Evolutionary conservation across 2,113 vertebrate genomes (phyloP).

Genomic region (Chunga burmeisteri): DNA sequence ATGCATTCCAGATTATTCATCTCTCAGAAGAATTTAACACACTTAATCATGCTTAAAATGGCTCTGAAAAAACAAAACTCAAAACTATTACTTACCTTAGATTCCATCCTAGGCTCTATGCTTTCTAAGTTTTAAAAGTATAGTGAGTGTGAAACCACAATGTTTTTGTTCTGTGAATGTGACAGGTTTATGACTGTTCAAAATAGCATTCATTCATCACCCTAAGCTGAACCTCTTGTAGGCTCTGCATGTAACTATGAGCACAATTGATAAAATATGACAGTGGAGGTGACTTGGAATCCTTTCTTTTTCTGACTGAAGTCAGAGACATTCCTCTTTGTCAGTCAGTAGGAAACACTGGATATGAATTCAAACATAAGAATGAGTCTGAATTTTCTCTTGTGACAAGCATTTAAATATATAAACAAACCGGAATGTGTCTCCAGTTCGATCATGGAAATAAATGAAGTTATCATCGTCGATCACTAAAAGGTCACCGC

Average conservation of each 20-base stretch:
- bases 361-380: not conserved
- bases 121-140: not conserved
- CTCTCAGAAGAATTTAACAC: not conserved
- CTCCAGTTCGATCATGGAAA: conserved; percentile 89
- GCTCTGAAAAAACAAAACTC: not conserved
- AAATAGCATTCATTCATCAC: not conserved
- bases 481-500: conserved; percentile 83
- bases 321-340: not conserved
- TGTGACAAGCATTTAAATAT: not conserved
- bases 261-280: not conserved
- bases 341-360: not conserved
- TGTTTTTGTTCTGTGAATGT: not conserved
- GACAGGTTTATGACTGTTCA: not conserved
- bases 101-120: not conserved
- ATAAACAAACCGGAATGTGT: conserved; percentile 85
- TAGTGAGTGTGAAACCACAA: not conserved
- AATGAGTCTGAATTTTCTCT: not conserved
- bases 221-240: not conserved
- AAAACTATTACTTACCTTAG: not conserved
- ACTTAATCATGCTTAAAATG: not conserved
- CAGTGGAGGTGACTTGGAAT: not conserved
- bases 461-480: conserved; percentile 85
- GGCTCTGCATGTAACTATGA: not conserved
- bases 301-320: not conserved
- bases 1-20: not conserved